Evolutionary conservation across 1,140 invertebrate genomes (phyloP), one percentile per base, ranked within the genome.

Genomic region (Diuraphis noxia): DNA sequence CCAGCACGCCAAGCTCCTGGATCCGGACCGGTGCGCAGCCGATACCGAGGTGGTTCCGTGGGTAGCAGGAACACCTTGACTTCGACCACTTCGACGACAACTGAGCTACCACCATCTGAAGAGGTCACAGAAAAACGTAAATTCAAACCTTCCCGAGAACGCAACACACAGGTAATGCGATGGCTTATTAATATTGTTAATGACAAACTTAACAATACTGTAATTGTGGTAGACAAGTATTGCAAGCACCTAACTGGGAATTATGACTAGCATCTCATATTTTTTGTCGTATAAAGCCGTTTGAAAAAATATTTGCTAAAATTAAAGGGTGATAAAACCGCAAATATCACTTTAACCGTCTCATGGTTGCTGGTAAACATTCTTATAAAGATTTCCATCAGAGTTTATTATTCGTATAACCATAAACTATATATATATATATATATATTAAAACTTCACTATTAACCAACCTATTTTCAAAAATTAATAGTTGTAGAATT

Each of bases 101-200:
- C 63, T 19, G 40, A 82, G 34, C 23, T 7, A 17, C 43, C 43
- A 13, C 38, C 30, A 25, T 43, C 38, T n/a, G 89, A 91, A 10
- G 89, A 79, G 6, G 77, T 49, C 3, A 82, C 89, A 25, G 89
- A 91, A 79, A 91, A 19, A 81, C 89, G 89, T 10, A 91, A 49
- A 30, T 91, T 91, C 34, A 91, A 91, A 91, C 89, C 89, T 25
- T 40, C 8, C 43, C 81, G 89, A n/a, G 89, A 91, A 46, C 43
- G 89, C 2, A 81, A 79, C 43, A 91, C 89, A 52, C 89, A 91
- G 36, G 89, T 91, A 91, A 72, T 63, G 34, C 3, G 8, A 88
- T 38, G 52, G 30, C 17, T 63, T n/a, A 56, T 30, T 10, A 63
- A 30, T n/a, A n/a, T 56, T n/a, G 30, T 63, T n/a, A 63, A 63